Conservation (phyloP, 2,797 vertebrate species). For the Scolopax rusticola region DNA sequence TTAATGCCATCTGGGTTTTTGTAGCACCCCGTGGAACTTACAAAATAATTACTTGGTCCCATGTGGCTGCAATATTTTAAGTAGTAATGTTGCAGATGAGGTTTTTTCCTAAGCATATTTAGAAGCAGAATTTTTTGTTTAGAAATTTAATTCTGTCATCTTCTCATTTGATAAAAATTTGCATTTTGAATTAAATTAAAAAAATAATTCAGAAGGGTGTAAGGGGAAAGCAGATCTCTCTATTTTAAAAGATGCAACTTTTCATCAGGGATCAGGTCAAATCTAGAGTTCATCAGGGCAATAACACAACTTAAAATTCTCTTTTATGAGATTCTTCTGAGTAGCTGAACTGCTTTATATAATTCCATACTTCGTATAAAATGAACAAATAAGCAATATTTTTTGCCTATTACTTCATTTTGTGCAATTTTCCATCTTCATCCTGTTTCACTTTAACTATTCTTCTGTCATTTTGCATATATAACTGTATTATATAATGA, state of each 20-base stretch:
- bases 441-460: constrained; percentile 18
- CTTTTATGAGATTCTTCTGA: not conserved
- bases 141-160: not conserved
- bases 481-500: not conserved
- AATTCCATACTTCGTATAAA: not conserved
- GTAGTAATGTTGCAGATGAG: not conserved
- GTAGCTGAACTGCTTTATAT: not conserved
- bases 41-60: not conserved
- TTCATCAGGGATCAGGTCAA: not conserved
- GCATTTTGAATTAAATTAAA: not conserved
- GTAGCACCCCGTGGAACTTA: not conserved
- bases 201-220: not conserved
- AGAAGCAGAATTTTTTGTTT: not conserved
- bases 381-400: constrained; percentile 33
- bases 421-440: constrained; percentile 10
- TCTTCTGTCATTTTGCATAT: constrained; percentile 37
- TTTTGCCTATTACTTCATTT: constrained; percentile 13
- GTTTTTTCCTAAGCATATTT: not conserved
- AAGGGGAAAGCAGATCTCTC: not conserved
- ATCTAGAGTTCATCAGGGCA: not conserved
- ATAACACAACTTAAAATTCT: not conserved
- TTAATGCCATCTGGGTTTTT: constrained; percentile 4
- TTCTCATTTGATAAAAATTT: not conserved
- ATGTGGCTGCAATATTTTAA: not conserved
- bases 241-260: not conserved